These are phyloP conservation scores for Misgurnus mizolepis DNA, from an alignment of 2,113 vertebrate genomes.

Conservation along the genomic window DNA sequence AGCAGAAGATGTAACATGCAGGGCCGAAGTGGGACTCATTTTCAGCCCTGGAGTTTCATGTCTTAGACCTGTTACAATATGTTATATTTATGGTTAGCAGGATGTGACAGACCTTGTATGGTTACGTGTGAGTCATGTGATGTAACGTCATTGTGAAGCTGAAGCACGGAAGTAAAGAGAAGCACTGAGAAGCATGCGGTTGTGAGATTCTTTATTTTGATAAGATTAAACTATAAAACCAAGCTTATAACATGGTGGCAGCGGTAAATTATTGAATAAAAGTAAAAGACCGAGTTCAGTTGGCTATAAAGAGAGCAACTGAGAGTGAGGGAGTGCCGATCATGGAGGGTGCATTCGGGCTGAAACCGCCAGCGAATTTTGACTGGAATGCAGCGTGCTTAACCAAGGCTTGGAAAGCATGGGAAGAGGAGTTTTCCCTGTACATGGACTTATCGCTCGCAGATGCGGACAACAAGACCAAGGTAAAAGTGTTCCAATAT, in stretches of 20 bases:
- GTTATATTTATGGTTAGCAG: too few relatives aligned
- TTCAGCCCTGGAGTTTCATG: too few relatives aligned
- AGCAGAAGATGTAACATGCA: too few relatives aligned
- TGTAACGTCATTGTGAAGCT: background rate
- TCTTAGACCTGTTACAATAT: too few relatives aligned
- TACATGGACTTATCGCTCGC: background rate
- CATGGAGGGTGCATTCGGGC: background rate
- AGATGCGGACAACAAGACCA: background rate
- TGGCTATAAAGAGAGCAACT: background rate
- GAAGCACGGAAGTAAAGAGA: background rate
- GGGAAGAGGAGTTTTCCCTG: conserved; percentile 20
- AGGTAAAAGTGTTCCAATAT: conserved; percentile 34
- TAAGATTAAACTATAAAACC: too few relatives aligned
- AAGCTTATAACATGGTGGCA: conserved; percentile 28
- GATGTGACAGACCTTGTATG: too few relatives aligned
- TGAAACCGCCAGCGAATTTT: conserved; percentile 1
- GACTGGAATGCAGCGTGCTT: conserved; percentile 4
- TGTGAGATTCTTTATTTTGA: background rate
- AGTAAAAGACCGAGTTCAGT: background rate
- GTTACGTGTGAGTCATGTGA: too few relatives aligned
- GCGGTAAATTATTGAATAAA: background rate
- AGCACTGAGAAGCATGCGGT: background rate
- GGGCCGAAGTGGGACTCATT: too few relatives aligned
- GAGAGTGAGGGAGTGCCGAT: background rate
- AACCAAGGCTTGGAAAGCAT: conserved; percentile 18